These are phyloP conservation scores for Isichthys henryi DNA, from an alignment of 2,113 vertebrate genomes.

Conservation along the genomic window DNA sequence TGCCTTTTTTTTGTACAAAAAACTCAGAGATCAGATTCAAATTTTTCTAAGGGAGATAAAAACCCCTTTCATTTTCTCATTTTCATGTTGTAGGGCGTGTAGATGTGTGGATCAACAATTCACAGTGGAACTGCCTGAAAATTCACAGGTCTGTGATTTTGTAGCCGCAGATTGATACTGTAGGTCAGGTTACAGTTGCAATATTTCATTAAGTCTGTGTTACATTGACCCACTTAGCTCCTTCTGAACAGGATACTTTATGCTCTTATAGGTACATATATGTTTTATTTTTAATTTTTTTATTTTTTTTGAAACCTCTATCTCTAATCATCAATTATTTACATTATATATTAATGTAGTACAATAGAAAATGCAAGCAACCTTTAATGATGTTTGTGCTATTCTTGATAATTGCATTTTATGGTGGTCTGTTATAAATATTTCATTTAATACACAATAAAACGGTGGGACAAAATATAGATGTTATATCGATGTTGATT, in stretches of 20 bases:
- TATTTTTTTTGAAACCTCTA: not conserved
- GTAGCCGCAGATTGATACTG: not conserved
- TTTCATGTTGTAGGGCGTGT: not conserved
- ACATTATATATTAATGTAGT: not conserved
- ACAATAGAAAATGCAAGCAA: not conserved
- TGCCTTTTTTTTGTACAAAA: no score
- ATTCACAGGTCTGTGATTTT: not conserved
- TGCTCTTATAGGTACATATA: not conserved
- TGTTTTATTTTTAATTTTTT: no score
- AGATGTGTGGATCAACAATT: not conserved
- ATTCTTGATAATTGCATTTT: not conserved
- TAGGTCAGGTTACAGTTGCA: not conserved
- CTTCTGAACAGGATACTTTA: not conserved
- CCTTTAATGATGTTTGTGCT: not conserved
- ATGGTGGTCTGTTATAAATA: not conserved
- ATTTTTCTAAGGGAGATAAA: no score
- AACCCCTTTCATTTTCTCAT: not conserved
- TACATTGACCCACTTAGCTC: not conserved
- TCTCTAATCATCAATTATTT: not conserved
- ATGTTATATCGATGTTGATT: not conserved
- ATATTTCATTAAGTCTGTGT: not conserved
- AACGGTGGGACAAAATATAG: not conserved
- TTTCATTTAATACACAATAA: not conserved
- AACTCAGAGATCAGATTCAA: no score
- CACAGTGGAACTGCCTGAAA: not conserved